phyloP scores from a whole-genome alignment of 2,797 vertebrate genomes.

The Notolepis coatsorum region DNA sequence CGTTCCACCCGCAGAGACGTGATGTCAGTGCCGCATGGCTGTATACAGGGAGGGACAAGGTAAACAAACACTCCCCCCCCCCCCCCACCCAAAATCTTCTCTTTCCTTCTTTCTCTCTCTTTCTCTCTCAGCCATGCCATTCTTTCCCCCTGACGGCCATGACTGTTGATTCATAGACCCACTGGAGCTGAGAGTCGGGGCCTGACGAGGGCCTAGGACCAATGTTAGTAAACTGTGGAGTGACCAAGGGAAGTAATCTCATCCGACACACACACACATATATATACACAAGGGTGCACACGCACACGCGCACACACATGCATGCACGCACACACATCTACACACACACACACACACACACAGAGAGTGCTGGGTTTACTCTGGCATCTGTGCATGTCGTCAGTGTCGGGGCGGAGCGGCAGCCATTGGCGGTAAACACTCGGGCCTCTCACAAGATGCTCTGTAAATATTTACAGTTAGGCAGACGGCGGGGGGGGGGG shows the following conservation, averaged over 20 bases:
- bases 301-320: neutral
- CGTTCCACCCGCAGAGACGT: constrained; percentile 42
- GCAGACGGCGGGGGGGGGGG: constrained; percentile 41
- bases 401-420: constrained; percentile 35
- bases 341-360: constrained; percentile 15
- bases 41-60: constrained; percentile 36
- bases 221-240: constrained; percentile 69
- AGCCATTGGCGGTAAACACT: constrained; percentile 73
- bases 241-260: constrained; percentile 65
- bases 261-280: constrained; percentile 32
- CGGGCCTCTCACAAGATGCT: constrained; percentile 68
- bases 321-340: neutral
- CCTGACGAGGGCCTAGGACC: constrained; percentile 52
- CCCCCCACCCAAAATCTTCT: too few relatives aligned
- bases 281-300: too few relatives aligned
- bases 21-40: constrained; percentile 42
- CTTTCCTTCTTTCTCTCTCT: neutral
- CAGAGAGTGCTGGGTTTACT: constrained; percentile 9
- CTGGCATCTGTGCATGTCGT: constrained; percentile 36
- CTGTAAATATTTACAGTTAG: constrained; percentile 80
- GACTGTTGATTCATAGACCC: constrained; percentile 34
- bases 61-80: constrained; percentile 48
- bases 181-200: constrained; percentile 8
- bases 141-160: constrained; percentile 1
- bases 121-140: neutral